Conservation (phyloP, 37 sponge, comb jelly and placozoan species). For the Halisarca cf. caerulea region DNA sequence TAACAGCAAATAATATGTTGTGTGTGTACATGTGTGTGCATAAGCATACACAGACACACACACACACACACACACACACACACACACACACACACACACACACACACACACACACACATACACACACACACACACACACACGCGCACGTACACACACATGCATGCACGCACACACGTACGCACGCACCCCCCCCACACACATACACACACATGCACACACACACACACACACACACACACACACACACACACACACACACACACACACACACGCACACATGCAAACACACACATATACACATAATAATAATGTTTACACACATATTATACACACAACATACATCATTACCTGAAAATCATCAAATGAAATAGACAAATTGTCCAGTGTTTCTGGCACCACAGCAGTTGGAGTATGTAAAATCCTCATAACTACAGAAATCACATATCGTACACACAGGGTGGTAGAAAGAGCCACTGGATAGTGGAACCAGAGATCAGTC, state of each 20-base stretch:
- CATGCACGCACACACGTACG: neutral
- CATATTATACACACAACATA: neutral
- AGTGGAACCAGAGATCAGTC: too few relatives aligned
- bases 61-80: neutral
- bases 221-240: neutral
- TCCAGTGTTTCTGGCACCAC: constrained; percentile 26
- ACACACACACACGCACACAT: constrained; percentile 24
- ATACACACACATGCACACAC: neutral
- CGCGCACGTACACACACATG: neutral
- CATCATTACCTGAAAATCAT: constrained; percentile 38
- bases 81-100: constrained; percentile 3
- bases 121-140: too few relatives aligned
- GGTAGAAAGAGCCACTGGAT: too few relatives aligned
- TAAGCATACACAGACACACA: neutral
- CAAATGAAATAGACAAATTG: constrained; percentile 24
- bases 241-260: neutral
- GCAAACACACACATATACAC: too few relatives aligned
- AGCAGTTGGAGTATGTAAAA: neutral
- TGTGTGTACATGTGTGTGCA: neutral
- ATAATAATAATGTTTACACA: neutral
- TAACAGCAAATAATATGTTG: neutral
- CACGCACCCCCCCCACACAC: constrained; percentile 13
- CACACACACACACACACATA: constrained; percentile 21
- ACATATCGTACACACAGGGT: too few relatives aligned
- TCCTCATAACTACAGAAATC: neutral